Base-by-base conservation (phyloP, 2,888 invertebrate species). In the Trissonchulus sp. region DNA sequence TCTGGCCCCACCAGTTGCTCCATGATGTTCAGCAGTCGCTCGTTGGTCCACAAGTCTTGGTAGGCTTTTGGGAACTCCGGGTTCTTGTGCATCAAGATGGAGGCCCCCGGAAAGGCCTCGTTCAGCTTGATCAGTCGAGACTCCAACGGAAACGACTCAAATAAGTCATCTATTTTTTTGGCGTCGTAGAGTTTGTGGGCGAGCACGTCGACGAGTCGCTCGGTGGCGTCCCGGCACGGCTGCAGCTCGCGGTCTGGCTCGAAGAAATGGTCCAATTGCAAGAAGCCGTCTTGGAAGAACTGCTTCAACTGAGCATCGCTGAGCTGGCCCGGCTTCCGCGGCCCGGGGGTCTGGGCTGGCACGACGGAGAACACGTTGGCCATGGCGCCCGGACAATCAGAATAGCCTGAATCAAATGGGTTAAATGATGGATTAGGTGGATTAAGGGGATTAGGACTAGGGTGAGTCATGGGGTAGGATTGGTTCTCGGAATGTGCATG, bases 1-100 rank as follows among this genome's bases (percentile, higher is more conserved):
- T 65, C 68, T n/a, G 68, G 33, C 8, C 68, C 68, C 33, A 65
- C 35, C 8, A 65, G 68, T 65, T 65, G 68, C n/a, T 65, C 68
- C 68, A 65, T 65, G 31, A 65, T 34, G 28, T 65, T 65, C 8
- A 65, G 68, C 8, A 65, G 31, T 15, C 35, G 31, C 8, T 65
- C 68, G 28, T 65, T 65, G 31, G 68, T 34, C 68, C 68, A 65
- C 68, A 65, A 18, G 35, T 8, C n/a, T 34, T 65, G 68, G n/a
- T 65, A 65, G 18, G 68, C 68, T 65, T 65, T 18, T 65, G 68
- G 68, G 8, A 65, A 65, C 18, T 15, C n/a, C 28, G 8, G 8
- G 18, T 15, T 18, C n/a, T 65, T 65, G n/a, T 65, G 68, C 68
- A 65, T 15, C 31, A 65, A 33, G n/a, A 65, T n/a, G n/a, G 33